Conservation (phyloP, 2,888 invertebrate genomes). For the Drosophila mayaguana region DNA sequence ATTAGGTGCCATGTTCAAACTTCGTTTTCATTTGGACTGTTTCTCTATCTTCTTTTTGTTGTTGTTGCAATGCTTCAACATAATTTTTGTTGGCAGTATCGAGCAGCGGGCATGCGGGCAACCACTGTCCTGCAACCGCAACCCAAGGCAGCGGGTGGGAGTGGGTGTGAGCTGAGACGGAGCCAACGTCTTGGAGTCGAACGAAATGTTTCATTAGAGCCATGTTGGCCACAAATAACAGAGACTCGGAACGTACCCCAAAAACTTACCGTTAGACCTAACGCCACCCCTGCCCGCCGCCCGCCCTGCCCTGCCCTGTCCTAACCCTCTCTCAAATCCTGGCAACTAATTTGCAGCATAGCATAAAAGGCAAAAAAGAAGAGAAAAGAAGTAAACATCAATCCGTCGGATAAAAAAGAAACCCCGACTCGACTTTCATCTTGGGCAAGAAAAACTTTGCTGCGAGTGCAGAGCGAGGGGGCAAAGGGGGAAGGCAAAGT, state of each 20-base stretch:
- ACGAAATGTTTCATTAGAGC: slow-evolving; percentile 79
- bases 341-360: slow-evolving; percentile 73
- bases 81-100: slow-evolving; percentile 46
- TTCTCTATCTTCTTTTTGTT: background rate
- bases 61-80: slow-evolving; percentile 37
- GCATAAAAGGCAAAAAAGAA: slow-evolving; percentile 62
- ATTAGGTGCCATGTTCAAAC: slow-evolving; percentile 51
- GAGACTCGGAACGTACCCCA: slow-evolving; percentile 31
- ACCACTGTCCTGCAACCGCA: slow-evolving; percentile 73
- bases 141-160: too few species aligned
- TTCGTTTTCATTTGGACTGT: slow-evolving; percentile 46
- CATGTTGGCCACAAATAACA: slow-evolving; percentile 68
- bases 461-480: slow-evolving; percentile 5
- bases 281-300: background rate
- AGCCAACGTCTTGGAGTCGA: slow-evolving; percentile 60
- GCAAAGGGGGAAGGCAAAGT: background rate
- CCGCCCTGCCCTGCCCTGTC: background rate
- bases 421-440: slow-evolving; percentile 61
- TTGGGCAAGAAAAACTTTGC: slow-evolving; percentile 64
- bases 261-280: slow-evolving; percentile 2
- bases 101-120: slow-evolving; percentile 14
- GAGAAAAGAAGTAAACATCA: slow-evolving; percentile 1
- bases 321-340: slow-evolving; percentile 17
- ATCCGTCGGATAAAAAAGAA: slow-evolving; percentile 33
- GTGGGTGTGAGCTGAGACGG: slow-evolving; percentile 23